Base-by-base conservation (phyloP, 37 sponge, comb jelly and placozoan genomes). In the Chondrosia reniformis region DNA sequence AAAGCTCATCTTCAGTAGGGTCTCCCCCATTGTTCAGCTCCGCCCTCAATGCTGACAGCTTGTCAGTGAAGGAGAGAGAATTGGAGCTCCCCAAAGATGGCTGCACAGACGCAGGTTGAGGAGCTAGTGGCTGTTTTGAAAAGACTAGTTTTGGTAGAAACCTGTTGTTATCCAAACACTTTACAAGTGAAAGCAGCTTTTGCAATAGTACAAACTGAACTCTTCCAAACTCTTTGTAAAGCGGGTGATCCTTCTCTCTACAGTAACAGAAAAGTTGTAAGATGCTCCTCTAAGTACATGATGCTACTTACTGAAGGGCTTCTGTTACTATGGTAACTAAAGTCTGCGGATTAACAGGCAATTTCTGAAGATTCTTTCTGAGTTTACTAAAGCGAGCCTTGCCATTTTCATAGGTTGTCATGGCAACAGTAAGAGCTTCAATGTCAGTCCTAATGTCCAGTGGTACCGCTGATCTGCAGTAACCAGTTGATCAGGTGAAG, bases 191-290 rank as follows among this genome's bases (percentile, higher is more conserved):
- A 49, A 69, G 67, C 24, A 93, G 71, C 40, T 74, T n/a, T 63
- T 76, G 67, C 33, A 63, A 83, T 7, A 93, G 67, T 15, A 42
- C 55, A 64, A 75, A 84, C 76, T 93, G 94, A 37, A 74, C 79
- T 73, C 85, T 85, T 0, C 84, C 94, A 41, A 93, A 79, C 27
- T 85, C 87, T 19, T 79, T 76, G 25, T 74, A 41, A 39, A 93
- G 66, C 12, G 94, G 94, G 49, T 93, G 94, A 38, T 93, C 87
- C 8, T 55, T 37, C 25, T 63, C 73, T 17, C 93, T 93, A 57
- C 38, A 79, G 61, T 25, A 30, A 5, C 4, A 45, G 31, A 22
- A 75, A 27, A 21, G 38, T 6, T 15, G 40, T 4, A n/a, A 22
- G 67, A 33, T 4, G 55, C 27, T 5, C 25, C 30, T 33, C 32